These are phyloP conservation scores for Adoxophyes honmai DNA, from an alignment of 1,140 invertebrate genomes.

Conservation along the genomic window DNA sequence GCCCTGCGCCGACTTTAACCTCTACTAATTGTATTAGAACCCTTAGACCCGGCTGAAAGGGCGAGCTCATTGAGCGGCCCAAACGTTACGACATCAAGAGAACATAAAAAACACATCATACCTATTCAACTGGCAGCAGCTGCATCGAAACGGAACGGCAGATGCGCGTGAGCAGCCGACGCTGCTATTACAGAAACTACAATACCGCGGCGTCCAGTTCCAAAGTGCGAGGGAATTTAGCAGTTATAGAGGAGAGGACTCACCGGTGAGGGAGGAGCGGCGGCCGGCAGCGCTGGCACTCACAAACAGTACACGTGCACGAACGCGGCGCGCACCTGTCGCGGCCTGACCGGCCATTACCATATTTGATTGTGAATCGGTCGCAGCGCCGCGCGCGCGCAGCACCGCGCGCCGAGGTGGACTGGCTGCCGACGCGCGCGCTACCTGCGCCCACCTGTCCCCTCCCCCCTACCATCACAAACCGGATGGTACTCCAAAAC, in stretches of 20 bases:
- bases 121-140: constrained; percentile 59
- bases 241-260: constrained; percentile 40
- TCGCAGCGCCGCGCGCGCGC: constrained; percentile 59
- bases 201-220: constrained; percentile 36
- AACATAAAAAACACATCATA: constrained; percentile 48
- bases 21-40: constrained; percentile 54
- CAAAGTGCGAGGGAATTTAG: constrained; percentile 35
- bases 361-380: constrained; percentile 59
- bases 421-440: constrained; percentile 60
- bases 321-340: constrained; percentile 71
- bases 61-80: constrained; percentile 38
- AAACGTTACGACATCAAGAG: constrained; percentile 32
- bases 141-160: constrained; percentile 60
- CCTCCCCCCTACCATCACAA: constrained; percentile 64
- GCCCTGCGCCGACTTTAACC: constrained; percentile 42
- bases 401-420: constrained; percentile 56
- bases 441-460: constrained; percentile 70
- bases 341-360: constrained; percentile 65
- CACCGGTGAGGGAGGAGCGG: constrained; percentile 41
- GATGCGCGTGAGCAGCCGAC: constrained; percentile 57
- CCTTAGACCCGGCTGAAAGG: constrained; percentile 41
- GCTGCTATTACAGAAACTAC: constrained; percentile 40
- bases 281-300: constrained; percentile 60
- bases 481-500: constrained; percentile 75
- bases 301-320: constrained; percentile 74